A percentile compares a stretch with the other conserved stretches of the same genome.
These are phyloP conservation scores for Rhagonycha fulva DNA, from an alignment of 2,888 invertebrate species.

Conservation along the genomic window DNA sequence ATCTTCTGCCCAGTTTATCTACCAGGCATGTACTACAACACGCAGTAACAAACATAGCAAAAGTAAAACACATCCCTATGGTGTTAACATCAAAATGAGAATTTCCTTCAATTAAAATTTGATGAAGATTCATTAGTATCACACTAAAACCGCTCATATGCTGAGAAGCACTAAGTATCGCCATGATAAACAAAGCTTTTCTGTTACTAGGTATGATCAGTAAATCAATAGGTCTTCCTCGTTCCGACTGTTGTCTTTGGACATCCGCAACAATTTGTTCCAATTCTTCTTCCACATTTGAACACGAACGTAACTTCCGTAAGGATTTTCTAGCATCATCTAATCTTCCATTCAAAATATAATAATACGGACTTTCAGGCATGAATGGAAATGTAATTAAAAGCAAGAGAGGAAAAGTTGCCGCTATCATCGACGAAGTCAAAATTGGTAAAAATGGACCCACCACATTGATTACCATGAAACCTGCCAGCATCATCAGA, in stretches of 20 bases:
- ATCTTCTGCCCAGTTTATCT: background rate
- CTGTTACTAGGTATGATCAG: constrained; percentile 43
- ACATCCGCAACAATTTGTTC: constrained; percentile 42
- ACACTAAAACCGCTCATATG: constrained; percentile 46
- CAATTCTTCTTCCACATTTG: constrained; percentile 39
- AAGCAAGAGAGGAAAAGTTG: constrained; percentile 35
- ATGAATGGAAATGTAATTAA: constrained; percentile 42
- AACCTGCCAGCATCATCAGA: constrained; percentile 24
- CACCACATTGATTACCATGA: constrained; percentile 17
- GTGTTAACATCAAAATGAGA: constrained; percentile 40
- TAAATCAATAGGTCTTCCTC: constrained; percentile 43
- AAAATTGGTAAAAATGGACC: constrained; percentile 43
- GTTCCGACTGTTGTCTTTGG: constrained; percentile 41
- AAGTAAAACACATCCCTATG: constrained; percentile 2
- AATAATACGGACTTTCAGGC: constrained; percentile 48
- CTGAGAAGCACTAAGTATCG: constrained; percentile 43
- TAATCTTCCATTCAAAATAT: constrained; percentile 36
- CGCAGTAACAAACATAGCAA: background rate
- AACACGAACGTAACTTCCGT: constrained; percentile 34
- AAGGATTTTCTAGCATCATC: constrained; percentile 40
- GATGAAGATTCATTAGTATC: constrained; percentile 47
- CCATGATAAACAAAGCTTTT: constrained; percentile 44
- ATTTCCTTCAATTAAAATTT: constrained; percentile 42
- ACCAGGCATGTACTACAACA: background rate
- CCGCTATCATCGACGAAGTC: constrained; percentile 42